These are phyloP conservation scores for Castor canadensis DNA, from an alignment of 2,113 vertebrate genomes.

Conservation along the genomic window DNA sequence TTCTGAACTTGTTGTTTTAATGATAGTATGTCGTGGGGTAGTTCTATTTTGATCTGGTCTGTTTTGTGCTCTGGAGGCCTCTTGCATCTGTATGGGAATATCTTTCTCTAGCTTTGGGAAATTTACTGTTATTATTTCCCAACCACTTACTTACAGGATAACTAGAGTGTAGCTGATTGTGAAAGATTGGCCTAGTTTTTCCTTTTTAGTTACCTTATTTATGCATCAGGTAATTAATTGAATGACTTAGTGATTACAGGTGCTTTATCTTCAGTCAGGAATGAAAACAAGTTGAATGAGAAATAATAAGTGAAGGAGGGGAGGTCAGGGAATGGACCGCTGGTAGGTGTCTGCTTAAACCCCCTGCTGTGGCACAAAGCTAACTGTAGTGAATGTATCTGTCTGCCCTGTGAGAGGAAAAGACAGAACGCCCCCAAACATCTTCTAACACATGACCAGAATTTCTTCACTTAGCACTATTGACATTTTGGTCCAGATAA, in stretches of 20 bases:
- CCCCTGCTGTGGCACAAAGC: neutral
- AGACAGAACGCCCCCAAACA: neutral
- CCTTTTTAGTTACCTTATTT: slow-evolving; percentile 62
- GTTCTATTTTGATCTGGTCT: no score
- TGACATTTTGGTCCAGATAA: no score
- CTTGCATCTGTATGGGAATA: no score
- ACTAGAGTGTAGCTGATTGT: slow-evolving; percentile 58
- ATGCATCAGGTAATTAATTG: slow-evolving; percentile 50
- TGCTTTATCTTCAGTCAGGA: neutral
- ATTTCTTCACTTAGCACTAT: no score
- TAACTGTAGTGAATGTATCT: neutral
- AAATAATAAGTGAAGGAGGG: neutral
- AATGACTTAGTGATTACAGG: slow-evolving; percentile 47
- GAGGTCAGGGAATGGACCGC: neutral
- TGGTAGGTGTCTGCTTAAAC: neutral
- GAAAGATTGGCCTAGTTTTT: slow-evolving; percentile 60
- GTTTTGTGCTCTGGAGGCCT: no score
- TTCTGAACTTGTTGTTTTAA: no score
- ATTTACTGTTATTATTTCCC: no score
- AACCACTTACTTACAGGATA: no score
- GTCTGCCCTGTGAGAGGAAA: neutral
- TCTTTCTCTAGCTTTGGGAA: no score
- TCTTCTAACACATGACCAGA: neutral
- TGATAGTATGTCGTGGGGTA: no score
- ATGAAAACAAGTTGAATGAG: slow-evolving; percentile 38